phyloP scores from a whole-genome alignment of 2,797 vertebrate species.

The Lepus townsendii region DNA sequence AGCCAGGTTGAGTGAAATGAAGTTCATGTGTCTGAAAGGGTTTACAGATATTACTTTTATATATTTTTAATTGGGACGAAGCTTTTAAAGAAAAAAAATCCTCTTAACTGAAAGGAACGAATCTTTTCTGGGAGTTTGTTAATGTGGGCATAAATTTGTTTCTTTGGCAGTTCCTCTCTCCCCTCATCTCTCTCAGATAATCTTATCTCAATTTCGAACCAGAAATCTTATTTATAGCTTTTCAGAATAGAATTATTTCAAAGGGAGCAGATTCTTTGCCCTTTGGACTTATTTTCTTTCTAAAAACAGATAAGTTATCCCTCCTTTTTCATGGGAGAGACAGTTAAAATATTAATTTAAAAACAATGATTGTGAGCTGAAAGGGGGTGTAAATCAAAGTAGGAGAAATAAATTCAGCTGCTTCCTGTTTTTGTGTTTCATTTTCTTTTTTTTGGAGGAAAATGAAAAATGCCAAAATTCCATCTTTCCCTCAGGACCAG shows the following conservation, averaged over 20 bases:
- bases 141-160: constrained; percentile 83
- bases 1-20: constrained; percentile 68
- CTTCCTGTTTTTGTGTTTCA: constrained; percentile 75
- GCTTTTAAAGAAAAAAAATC: constrained; percentile 74
- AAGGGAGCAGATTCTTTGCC: constrained; percentile 86
- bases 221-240: constrained; percentile 83
- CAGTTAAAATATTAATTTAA: constrained; percentile 85
- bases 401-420: constrained; percentile 50
- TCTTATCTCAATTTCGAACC: constrained; percentile 86
- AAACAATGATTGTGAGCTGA: constrained; percentile 82
- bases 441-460: constrained; percentile 62
- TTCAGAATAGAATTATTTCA: constrained; percentile 87
- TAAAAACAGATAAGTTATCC: constrained; percentile 86
- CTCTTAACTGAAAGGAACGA: constrained; percentile 62
- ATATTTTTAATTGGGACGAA: constrained; percentile 50
- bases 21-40: constrained; percentile 77
- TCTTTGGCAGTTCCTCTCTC: constrained; percentile 79
- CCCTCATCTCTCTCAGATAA: constrained; percentile 73
- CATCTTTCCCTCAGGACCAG: constrained; percentile 37
- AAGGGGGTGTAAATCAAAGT: constrained; percentile 76
- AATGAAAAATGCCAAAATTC: constrained; percentile 54
- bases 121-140: constrained; percentile 78
- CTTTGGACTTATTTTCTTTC: constrained; percentile 86
- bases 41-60: constrained; percentile 76
- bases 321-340: constrained; percentile 77